Evolutionary conservation across 2,888 invertebrate species (phyloP), one percentile per base, ranked within the genome.

Genomic region (Chouioia cunea): DNA sequence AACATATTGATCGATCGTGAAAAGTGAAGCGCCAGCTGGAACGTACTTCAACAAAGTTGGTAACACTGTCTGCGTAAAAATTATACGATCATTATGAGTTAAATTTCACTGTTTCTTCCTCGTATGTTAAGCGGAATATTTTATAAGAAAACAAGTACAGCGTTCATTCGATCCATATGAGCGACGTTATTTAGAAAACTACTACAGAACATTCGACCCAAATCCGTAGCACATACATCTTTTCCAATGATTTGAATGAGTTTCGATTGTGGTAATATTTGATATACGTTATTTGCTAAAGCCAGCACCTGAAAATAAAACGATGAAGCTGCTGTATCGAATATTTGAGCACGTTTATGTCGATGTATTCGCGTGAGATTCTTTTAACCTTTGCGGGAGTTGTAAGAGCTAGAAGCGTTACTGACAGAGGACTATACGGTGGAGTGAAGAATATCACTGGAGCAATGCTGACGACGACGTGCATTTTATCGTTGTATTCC

Each of bases 401-500:
- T 14, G 20, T n/a, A 4, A 8, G 0, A 3, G 16, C 2, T 57
- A 57, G 20, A 57, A 57, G 36, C 22, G 15, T 4, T 0, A 22
- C 2, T 15, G 16, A 3, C 4, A 65, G 36, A 2, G 47, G 6
- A 6, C 8, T 18, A 36, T 15, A 47, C 2, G 48, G 65, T 20
- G 43, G 53, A 14, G 46, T 54, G 20, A 65, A 65, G 43, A 14
- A 84, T 73, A 81, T 83, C 72, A 81, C 83, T 65, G 85, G 85
- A 65, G 84, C 83, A 67, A 85, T 79, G 72, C 79, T 80, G 56
- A 80, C 75, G 70, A 80, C 81, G 23, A 83, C 71, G 16, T 76
- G 75, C 46, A 85, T 78, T 76, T 83, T 85, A 16, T 72, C 65
- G 64, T 84, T 85, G 71, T 85, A 85, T 4, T 79, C 77, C 3